Evolutionary conservation across 64 coral and sea anemone genomes (phyloP).

Genomic region (Stichodactyla mertensii): DNA sequence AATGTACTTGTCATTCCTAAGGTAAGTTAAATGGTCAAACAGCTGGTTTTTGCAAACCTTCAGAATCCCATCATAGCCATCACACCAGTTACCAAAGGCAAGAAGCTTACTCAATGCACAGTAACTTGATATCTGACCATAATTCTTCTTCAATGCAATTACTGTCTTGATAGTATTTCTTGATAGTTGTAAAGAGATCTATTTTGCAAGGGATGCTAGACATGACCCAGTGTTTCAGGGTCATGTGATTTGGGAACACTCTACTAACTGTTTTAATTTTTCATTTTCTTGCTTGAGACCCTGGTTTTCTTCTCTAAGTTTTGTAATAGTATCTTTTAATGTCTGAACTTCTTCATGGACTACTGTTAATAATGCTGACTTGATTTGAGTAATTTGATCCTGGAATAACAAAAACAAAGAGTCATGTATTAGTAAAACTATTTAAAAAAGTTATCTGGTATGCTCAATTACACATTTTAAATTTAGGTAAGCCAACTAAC

Average conservation of each 20-base stretch:
- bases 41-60: no score
- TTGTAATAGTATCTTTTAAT: conserved; percentile 92
- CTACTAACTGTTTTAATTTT: conserved; percentile 67
- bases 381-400: conserved; percentile 94
- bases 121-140: not conserved
- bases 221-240: not conserved
- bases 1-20: no score
- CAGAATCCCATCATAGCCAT: not conserved
- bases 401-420: conserved; percentile 22
- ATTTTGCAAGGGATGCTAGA: not conserved
- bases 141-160: not conserved
- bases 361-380: conserved; percentile 79
- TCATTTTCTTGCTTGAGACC: conserved; percentile 88
- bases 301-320: conserved; percentile 90
- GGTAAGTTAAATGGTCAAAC: no score
- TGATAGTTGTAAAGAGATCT: not conserved
- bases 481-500: no score
- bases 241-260: not conserved
- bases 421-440: not conserved
- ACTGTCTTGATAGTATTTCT: not conserved
- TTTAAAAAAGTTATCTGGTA: not conserved
- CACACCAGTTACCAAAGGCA: not conserved
- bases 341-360: conserved; percentile 94
- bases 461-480: no score
- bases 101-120: not conserved